Conservation (phyloP, 2,797 vertebrate species). For the Natrix natrix region DNA sequence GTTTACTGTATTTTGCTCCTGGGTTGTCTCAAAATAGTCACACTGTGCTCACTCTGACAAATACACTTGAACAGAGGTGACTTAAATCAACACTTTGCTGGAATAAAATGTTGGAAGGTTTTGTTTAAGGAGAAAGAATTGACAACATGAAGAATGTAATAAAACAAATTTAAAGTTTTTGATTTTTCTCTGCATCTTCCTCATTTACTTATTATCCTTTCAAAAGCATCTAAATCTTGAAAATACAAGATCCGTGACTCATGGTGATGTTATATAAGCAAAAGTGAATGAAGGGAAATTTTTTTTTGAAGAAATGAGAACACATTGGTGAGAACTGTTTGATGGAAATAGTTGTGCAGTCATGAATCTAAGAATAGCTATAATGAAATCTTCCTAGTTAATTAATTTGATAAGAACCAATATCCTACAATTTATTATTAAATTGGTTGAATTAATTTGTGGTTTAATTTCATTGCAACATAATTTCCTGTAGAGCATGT, state of each 20-base stretch:
- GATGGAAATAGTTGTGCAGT: neutral
- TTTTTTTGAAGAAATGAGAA: neutral
- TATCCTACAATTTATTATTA: conserved; percentile 28
- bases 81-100: neutral
- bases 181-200: neutral
- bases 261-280: neutral
- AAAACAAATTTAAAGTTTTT: neutral
- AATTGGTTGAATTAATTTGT: neutral
- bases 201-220: neutral
- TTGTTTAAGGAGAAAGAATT: neutral
- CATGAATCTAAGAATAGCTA: neutral
- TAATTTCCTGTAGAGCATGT: conserved; percentile 19
- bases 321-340: neutral
- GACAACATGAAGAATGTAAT: neutral
- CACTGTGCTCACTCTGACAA: neutral
- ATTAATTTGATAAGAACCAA: conserved; percentile 34
- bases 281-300: neutral
- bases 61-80: neutral
- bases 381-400: conserved; percentile 16
- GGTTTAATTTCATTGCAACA: conserved; percentile 28
- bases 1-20: too few species aligned
- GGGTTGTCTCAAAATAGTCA: too few species aligned
- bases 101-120: neutral
- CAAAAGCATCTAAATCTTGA: neutral
- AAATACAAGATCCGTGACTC: neutral